Percentiles rank a stretch among this genome's conserved stretches.
Evolutionary conservation across 2,113 vertebrate genomes (phyloP).

Genomic region (Hyperoodon ampullatus): DNA sequence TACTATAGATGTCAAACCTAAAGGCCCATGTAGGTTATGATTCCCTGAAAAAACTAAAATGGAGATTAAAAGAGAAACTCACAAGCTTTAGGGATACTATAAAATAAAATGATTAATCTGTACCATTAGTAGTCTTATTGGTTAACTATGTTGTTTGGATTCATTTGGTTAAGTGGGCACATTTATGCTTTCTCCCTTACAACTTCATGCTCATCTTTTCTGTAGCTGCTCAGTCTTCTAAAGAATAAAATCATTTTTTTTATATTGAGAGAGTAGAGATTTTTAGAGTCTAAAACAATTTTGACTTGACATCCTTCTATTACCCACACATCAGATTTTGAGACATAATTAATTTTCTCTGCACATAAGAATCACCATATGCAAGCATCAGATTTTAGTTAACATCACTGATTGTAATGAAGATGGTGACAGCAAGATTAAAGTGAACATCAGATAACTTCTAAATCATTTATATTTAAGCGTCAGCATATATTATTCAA

Average conservation of each 20-base stretch:
- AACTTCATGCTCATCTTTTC: background rate
- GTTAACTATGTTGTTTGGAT: background rate
- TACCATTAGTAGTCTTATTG: background rate
- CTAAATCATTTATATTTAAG: constrained; percentile 21
- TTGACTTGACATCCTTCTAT: background rate
- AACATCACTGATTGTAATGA: background rate
- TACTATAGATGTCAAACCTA: background rate
- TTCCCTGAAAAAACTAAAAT: background rate
- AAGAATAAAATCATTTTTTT: background rate
- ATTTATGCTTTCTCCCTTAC: background rate
- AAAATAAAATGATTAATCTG: background rate
- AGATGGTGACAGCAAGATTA: background rate
- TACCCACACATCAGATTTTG: background rate
- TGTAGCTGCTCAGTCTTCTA: background rate
- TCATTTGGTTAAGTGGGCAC: background rate
- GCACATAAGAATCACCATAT: background rate
- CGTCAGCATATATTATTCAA: background rate
- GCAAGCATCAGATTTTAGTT: background rate
- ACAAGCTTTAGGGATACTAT: background rate
- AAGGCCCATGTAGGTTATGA: background rate
- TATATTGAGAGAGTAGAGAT: background rate
- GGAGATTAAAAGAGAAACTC: background rate
- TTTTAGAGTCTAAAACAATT: constrained; percentile 52
- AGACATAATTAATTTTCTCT: constrained; percentile 13
- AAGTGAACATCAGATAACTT: background rate